Evolutionary conservation across 2,888 invertebrate genomes (phyloP), one percentile per base, ranked within the genome.

Genomic region (Gastrophysa polygoni): DNA sequence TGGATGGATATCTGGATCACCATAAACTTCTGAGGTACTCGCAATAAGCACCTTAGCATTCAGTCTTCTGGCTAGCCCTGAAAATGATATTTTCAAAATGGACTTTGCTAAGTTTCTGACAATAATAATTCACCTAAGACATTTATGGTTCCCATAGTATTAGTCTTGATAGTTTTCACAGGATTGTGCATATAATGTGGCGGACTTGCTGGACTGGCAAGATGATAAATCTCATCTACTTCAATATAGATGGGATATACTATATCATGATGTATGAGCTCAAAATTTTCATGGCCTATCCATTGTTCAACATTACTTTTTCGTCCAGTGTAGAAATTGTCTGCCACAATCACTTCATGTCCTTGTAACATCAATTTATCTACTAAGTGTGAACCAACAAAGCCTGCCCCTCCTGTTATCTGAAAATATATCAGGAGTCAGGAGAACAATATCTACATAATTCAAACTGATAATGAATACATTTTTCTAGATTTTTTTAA

Each of bases 131-230:
- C 80, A 91, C 95, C 95, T 74, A 96, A 84, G 85, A 96, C 92
- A 82, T 96, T 96, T 64, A 96, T 95, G 24, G 96, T 96, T 56
- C 94, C 99, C 78, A 99, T 86, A 1, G 98, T 97, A 81, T 99
- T 99, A 0, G 98, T 98, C 82, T 99, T 99, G 70, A 99, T 95
- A 14, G 99, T 99, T 83, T 99, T 99, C 2, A 99, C 98, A 28
- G 99, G 98, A 85, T 99, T 99, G 78, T 93, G 92, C 99, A 99
- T 99, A 79, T 99, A 99, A 84, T 99, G 98, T 0, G 97, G 98
- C 18, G 99, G 99, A 71, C 97, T 97, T 1, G 99, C 99, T 8
- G 99, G 99, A 78, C 98, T 98, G 16, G 99, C 99, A 77, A 99
- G 85, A 81, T 99, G 98, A 81, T 98, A 99, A 76, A 99, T 98